A percentile compares a stretch with the other conserved stretches of the same genome.
These are phyloP conservation scores for Sebastes variabilis DNA, from an alignment of 2,797 vertebrate genomes.

Conservation along the genomic window DNA sequence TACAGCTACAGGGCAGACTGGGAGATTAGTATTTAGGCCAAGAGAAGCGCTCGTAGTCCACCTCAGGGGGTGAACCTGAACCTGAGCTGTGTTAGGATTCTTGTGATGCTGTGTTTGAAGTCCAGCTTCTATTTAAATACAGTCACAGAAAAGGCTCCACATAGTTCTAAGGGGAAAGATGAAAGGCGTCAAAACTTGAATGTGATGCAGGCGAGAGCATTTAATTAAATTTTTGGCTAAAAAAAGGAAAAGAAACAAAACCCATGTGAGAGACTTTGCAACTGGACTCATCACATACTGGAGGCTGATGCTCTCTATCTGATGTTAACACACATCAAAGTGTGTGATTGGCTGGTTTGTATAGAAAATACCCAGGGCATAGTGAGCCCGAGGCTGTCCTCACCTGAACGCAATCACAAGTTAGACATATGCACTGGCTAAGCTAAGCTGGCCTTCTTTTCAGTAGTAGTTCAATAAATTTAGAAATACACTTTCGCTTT, in stretches of 20 bases:
- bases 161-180: slow-evolving; percentile 59
- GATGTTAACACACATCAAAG: slow-evolving; percentile 66
- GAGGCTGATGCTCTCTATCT: slow-evolving; percentile 69
- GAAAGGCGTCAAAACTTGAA: neutral
- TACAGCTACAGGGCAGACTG: slow-evolving; percentile 64
- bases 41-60: slow-evolving; percentile 46
- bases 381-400: slow-evolving; percentile 33
- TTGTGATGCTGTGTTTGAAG: slow-evolving; percentile 72
- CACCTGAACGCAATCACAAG: slow-evolving; percentile 45
- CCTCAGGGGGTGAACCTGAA: slow-evolving; percentile 15
- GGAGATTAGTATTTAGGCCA: slow-evolving; percentile 64
- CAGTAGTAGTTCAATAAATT: neutral
- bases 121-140: slow-evolving; percentile 76
- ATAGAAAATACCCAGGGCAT: neutral
- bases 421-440: neutral
- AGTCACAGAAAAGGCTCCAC: slow-evolving; percentile 70
- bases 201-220: neutral
- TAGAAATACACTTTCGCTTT: neutral
- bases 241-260: slow-evolving; percentile 8
- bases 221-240: neutral
- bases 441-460: neutral
- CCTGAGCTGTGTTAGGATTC: slow-evolving; percentile 40
- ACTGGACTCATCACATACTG: slow-evolving; percentile 66
- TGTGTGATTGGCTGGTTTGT: slow-evolving; percentile 52
- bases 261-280: slow-evolving; percentile 13